Conservation (phyloP, 2,888 invertebrate species). For the Galerucella nymphaeae region DNA sequence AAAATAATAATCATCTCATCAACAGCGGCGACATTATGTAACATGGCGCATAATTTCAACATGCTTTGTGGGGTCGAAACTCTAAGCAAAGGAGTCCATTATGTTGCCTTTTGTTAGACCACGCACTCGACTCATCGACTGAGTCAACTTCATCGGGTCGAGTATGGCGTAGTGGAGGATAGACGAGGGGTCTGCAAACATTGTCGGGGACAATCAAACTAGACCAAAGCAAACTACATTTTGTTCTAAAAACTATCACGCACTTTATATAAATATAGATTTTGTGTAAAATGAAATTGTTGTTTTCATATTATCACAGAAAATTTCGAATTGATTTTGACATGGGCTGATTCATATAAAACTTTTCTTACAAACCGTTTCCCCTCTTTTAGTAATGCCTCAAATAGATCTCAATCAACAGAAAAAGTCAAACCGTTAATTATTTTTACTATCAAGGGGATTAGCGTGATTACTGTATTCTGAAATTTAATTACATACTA, state of each 20-base stretch:
- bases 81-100: constrained; percentile 47
- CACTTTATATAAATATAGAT: too few species aligned
- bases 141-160: constrained; percentile 59
- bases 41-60: constrained; percentile 20
- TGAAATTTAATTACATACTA: constrained; percentile 56
- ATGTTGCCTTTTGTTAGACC: constrained; percentile 62
- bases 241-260: not conserved
- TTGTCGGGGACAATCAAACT: too few species aligned
- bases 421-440: constrained; percentile 40
- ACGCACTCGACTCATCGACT: constrained; percentile 62
- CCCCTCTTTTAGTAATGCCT: not conserved
- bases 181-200: constrained; percentile 61
- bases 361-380: constrained; percentile 11
- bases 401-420: constrained; percentile 22
- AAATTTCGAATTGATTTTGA: not conserved
- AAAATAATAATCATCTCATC: constrained; percentile 29
- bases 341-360: not conserved
- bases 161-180: not conserved
- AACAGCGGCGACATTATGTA: constrained; percentile 15
- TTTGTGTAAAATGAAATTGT: too few species aligned
- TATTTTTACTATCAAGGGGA: constrained; percentile 43
- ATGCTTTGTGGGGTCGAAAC: constrained; percentile 10
- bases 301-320: too few species aligned
- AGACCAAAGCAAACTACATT: not conserved
- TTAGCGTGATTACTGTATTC: constrained; percentile 50